Evolutionary conservation across 2,888 invertebrate genomes (phyloP).

Genomic region (Dicranocentrus wangi): DNA sequence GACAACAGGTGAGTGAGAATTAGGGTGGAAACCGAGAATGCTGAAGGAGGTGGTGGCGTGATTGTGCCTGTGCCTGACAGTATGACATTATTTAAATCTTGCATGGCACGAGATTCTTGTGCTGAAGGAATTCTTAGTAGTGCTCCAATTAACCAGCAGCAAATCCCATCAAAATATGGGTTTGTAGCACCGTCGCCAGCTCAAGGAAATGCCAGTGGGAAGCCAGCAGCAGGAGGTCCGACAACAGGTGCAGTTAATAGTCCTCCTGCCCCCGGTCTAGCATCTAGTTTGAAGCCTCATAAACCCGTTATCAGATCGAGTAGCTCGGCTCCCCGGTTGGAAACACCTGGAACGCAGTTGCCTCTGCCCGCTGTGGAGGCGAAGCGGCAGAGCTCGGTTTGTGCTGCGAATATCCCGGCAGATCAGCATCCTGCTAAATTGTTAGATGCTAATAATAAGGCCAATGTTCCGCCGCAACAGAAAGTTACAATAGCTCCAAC

Average conservation of each 20-base stretch:
- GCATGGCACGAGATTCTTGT: too few relatives aligned
- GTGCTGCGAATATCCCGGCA: slow-evolving; percentile 45
- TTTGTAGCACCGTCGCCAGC: too few relatives aligned
- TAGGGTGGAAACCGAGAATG: slow-evolving; percentile 14
- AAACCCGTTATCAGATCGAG: slow-evolving; percentile 57
- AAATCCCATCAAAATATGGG: too few relatives aligned
- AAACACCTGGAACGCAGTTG: slow-evolving; percentile 39
- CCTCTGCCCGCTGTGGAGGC: slow-evolving; percentile 34
- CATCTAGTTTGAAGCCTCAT: slow-evolving; percentile 51
- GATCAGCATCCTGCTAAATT: slow-evolving; percentile 48
- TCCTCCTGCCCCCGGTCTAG: background rate
- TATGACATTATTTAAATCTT: too few relatives aligned
- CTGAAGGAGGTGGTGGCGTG: background rate
- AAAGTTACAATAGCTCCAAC: slow-evolving; percentile 20
- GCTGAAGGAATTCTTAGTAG: too few relatives aligned
- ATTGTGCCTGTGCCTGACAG: too few relatives aligned
- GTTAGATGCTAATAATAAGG: background rate
- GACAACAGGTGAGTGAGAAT: too few relatives aligned
- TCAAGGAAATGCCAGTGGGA: too few relatives aligned
- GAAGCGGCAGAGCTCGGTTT: slow-evolving; percentile 45
- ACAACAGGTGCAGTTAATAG: too few relatives aligned
- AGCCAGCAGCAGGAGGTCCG: too few relatives aligned
- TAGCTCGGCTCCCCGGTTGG: slow-evolving; percentile 66
- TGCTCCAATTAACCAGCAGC: too few relatives aligned
- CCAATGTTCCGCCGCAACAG: background rate